Conservation (phyloP, 1,140 invertebrate genomes). For the Danaus plexippus region DNA sequence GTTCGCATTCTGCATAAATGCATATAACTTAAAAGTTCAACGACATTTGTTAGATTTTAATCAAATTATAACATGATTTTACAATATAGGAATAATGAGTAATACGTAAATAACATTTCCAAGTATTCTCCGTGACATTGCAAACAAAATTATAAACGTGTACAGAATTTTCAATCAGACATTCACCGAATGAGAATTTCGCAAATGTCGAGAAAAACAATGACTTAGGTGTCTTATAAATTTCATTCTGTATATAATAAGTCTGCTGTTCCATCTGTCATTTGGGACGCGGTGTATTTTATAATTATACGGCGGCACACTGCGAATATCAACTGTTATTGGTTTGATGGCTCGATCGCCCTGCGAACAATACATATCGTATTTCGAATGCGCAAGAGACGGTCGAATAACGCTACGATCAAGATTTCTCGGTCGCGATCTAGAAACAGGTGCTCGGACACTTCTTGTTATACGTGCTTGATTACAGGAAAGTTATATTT, state of each 20-base stretch:
- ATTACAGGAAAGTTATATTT: slow-evolving; percentile 8
- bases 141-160: slow-evolving; percentile 59
- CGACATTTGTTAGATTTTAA: slow-evolving; percentile 36
- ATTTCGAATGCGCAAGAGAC: slow-evolving; percentile 35
- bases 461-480: slow-evolving; percentile 15
- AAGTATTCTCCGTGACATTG: slow-evolving; percentile 56
- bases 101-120: slow-evolving; percentile 61
- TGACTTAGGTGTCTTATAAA: slow-evolving; percentile 58
- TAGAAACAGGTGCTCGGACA: slow-evolving; percentile 50
- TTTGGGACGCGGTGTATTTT: slow-evolving; percentile 48
- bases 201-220: slow-evolving; percentile 62
- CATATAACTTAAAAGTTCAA: slow-evolving; percentile 26
- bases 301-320: slow-evolving; percentile 52
- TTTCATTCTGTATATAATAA: slow-evolving; percentile 49
- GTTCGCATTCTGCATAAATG: slow-evolving; percentile 32
- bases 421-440: slow-evolving; percentile 55
- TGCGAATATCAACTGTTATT: slow-evolving; percentile 46
- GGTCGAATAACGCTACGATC: slow-evolving; percentile 29
- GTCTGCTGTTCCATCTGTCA: slow-evolving; percentile 53
- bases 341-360: slow-evolving; percentile 46
- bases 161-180: slow-evolving; percentile 50
- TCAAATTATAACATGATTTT: slow-evolving; percentile 37
- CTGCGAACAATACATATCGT: slow-evolving; percentile 40
- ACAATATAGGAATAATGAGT: slow-evolving; percentile 52
- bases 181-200: slow-evolving; percentile 46